Conservation (phyloP, 2,113 vertebrate species). For the Pungitius pungitius region DNA sequence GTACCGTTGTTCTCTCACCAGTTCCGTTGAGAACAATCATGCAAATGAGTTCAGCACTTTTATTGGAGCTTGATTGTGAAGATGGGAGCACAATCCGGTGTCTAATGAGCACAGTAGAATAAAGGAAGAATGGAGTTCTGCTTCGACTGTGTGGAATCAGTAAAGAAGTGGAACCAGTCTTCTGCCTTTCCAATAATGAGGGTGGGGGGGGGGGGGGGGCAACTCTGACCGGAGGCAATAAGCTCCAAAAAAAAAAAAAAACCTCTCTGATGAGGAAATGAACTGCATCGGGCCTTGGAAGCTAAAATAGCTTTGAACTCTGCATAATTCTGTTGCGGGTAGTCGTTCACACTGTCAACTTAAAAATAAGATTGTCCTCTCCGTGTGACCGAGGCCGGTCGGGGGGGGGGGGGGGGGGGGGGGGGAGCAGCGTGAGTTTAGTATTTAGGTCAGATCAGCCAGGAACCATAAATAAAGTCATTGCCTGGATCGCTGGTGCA, state of each 20-base stretch:
- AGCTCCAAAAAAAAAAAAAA: neutral
- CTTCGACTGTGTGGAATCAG: neutral
- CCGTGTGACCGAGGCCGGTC: conserved; percentile 9
- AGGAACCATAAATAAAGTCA: conserved; percentile 40
- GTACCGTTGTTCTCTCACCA: neutral
- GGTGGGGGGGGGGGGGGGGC: neutral
- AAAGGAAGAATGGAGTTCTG: conserved; percentile 5
- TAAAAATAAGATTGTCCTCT: conserved; percentile 24
- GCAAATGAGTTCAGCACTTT: neutral
- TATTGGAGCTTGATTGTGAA: neutral
- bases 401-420: no score
- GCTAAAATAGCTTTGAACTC: neutral
- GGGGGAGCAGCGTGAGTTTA: neutral
- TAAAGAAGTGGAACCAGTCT: neutral
- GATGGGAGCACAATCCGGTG: neutral
- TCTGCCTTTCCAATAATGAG: neutral
- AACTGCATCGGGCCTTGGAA: neutral
- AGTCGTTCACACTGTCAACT: neutral
- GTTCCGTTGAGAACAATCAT: conserved; percentile 1
- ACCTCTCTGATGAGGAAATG: neutral
- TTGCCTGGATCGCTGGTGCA: neutral
- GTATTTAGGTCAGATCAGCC: neutral
- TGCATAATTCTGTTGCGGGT: conserved; percentile 1
- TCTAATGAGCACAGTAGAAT: neutral
- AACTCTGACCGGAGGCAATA: conserved; percentile 4